phyloP scores from a whole-genome alignment of 2,888 invertebrate species.

The Drosophila eohydei region DNA sequence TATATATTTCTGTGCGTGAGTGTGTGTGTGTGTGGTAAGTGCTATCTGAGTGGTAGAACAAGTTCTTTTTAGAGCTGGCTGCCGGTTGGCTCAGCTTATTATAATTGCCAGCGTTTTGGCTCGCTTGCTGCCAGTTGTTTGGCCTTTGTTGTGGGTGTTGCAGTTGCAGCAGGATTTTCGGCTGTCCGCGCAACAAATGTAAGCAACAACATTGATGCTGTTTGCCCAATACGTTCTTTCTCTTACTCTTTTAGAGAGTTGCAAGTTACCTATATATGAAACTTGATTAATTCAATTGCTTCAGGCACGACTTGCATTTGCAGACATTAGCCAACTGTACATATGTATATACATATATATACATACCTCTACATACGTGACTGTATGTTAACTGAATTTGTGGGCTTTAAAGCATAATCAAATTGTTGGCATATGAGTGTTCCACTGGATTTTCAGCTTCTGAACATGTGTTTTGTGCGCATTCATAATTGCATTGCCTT shows the following conservation, averaged over 20 bases:
- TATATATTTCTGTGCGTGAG: neutral
- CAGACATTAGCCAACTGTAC: neutral
- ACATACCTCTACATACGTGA: no score
- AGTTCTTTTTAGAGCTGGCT: constrained; percentile 59
- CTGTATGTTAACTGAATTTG: neutral
- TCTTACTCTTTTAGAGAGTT: constrained; percentile 1
- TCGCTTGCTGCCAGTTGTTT: constrained; percentile 38
- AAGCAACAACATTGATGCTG: constrained; percentile 67
- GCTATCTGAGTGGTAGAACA: constrained; percentile 57
- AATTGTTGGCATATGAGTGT: neutral
- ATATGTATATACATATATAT: neutral
- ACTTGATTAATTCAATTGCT: constrained; percentile 13
- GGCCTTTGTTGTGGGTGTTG: constrained; percentile 52
- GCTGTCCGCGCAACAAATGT: constrained; percentile 61
- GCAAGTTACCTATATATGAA: neutral
- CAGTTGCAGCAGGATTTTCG: constrained; percentile 45
- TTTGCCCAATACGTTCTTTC: constrained; percentile 29
- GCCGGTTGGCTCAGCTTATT: constrained; percentile 62
- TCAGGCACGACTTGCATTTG: neutral
- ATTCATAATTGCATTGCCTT: constrained; percentile 16
- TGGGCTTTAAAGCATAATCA: neutral
- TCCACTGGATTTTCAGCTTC: neutral
- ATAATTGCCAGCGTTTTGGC: constrained; percentile 74
- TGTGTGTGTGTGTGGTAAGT: constrained; percentile 39
- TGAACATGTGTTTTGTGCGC: neutral